A percentile compares a stretch with the other conserved stretches of the same genome.
phyloP scores from a whole-genome alignment of 2,113 vertebrate species.

The Drymodes brunneopygia region DNA sequence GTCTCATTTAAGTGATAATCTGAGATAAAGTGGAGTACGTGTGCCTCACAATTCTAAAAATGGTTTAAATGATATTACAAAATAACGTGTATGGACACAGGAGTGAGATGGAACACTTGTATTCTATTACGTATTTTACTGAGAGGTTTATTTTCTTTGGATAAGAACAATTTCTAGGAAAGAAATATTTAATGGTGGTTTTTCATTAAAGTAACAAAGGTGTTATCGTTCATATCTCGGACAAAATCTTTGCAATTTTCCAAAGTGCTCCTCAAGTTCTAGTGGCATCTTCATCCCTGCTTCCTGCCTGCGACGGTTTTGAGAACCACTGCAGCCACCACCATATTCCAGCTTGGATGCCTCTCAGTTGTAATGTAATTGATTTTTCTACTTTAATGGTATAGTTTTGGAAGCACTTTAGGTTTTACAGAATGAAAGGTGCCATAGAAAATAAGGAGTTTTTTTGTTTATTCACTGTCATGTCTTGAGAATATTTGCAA shows the following conservation, averaged over 20 bases:
- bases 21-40: not conserved
- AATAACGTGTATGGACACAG: accelerated
- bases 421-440: not conserved
- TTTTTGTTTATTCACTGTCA: not conserved
- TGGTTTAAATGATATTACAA: not conserved
- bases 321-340: not conserved
- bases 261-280: not conserved
- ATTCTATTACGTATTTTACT: not conserved
- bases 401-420: not conserved
- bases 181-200: not conserved
- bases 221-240: not conserved
- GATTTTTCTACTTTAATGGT: not conserved
- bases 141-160: not conserved
- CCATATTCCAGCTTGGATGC: not conserved
- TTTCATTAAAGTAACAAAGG: not conserved
- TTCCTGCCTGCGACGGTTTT: not conserved
- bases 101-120: not conserved
- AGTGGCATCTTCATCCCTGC: not conserved
- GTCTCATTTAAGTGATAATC: not conserved
- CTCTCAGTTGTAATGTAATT: not conserved
- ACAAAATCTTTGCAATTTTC: not conserved
- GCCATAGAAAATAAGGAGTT: not conserved
- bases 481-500: not conserved
- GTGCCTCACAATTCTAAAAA: not conserved
- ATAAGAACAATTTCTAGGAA: not conserved